These are phyloP conservation scores for Metellina segmentata DNA, from an alignment of 2,888 invertebrate genomes.

Conservation along the genomic window DNA sequence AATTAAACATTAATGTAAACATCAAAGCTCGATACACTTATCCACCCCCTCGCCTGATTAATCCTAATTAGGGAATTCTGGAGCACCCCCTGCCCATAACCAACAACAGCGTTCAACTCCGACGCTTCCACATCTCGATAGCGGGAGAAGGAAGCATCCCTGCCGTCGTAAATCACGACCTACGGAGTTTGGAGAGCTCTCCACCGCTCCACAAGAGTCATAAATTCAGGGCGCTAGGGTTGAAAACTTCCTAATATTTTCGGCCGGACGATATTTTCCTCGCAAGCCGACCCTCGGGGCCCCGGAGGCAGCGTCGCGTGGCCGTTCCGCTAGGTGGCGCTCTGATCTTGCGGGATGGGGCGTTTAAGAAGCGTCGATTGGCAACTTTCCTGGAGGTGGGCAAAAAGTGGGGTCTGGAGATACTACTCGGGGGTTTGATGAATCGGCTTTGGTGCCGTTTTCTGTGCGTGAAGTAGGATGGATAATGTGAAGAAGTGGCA, in stretches of 20 bases:
- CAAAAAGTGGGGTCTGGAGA: too few relatives aligned
- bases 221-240: constrained; percentile 23
- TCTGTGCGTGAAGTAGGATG: too few relatives aligned
- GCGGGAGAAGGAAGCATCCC: constrained; percentile 12
- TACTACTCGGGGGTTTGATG: too few relatives aligned
- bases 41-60: too few relatives aligned
- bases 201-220: constrained; percentile 15
- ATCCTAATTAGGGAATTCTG: too few relatives aligned
- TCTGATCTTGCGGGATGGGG: constrained; percentile 1
- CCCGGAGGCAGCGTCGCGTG: constrained; percentile 13
- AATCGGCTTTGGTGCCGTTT: too few relatives aligned
- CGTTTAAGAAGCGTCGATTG: constrained; percentile 13
- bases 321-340: constrained; percentile 7
- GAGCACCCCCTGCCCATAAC: too few relatives aligned
- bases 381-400: too few relatives aligned
- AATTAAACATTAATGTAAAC: too few relatives aligned
- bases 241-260: constrained; percentile 23
- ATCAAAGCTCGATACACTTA: too few relatives aligned
- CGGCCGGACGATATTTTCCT: constrained; percentile 19
- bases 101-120: too few relatives aligned
- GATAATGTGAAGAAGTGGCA: too few relatives aligned
- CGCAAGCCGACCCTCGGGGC: background rate
- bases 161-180: constrained; percentile 32
- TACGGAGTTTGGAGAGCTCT: constrained; percentile 33
- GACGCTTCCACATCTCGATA: background rate